phyloP scores from a whole-genome alignment of 2,888 invertebrate species.

The Sisyra terminalis region DNA sequence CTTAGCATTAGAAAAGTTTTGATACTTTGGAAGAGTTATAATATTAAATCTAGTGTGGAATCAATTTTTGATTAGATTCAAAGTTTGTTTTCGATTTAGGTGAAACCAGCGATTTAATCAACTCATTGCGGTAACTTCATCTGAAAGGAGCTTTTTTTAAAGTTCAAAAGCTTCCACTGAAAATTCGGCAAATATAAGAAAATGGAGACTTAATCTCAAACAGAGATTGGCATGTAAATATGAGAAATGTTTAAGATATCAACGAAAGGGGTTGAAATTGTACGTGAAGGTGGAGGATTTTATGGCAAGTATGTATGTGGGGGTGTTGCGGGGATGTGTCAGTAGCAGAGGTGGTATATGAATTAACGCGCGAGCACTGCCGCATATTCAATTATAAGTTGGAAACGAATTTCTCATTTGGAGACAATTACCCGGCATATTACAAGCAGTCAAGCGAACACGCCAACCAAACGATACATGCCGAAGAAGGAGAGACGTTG shows the following conservation, averaged over 20 bases:
- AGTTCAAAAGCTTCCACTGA: too few relatives aligned
- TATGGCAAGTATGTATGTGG: neutral
- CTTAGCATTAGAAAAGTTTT: too few relatives aligned
- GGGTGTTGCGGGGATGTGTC: slow-evolving; percentile 9
- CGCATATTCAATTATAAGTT: slow-evolving; percentile 37
- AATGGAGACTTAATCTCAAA: neutral
- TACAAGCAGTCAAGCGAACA: slow-evolving; percentile 29
- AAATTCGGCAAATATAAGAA: too few relatives aligned
- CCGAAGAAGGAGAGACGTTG: neutral
- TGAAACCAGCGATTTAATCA: too few relatives aligned
- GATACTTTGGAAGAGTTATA: too few relatives aligned
- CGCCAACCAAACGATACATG: slow-evolving; percentile 23
- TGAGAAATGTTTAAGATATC: too few relatives aligned
- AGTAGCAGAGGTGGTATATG: slow-evolving; percentile 14
- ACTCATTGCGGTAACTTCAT: too few relatives aligned
- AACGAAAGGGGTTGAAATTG: neutral
- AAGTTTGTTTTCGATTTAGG: too few relatives aligned
- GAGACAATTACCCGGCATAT: slow-evolving; percentile 37
- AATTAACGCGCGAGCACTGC: slow-evolving; percentile 13
- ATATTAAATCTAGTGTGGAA: too few relatives aligned
- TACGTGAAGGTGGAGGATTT: neutral
- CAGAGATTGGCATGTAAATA: too few relatives aligned
- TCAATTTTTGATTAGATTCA: too few relatives aligned
- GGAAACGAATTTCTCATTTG: slow-evolving; percentile 37
- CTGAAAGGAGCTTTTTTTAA: too few relatives aligned